Conservation (phyloP, 2,797 vertebrate genomes). For the Microtus obscurus region DNA sequence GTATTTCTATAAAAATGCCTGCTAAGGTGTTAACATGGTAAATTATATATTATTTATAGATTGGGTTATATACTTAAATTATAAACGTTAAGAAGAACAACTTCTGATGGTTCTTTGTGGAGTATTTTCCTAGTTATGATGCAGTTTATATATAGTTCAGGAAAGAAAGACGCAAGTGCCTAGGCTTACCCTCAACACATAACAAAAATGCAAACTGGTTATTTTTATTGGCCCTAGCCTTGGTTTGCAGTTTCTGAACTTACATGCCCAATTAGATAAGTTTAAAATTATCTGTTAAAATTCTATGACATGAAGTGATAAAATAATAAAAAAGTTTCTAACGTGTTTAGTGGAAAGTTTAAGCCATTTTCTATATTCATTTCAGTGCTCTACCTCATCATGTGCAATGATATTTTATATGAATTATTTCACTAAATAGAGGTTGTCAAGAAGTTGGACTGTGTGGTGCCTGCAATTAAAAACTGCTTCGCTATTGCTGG, state of each 20-base stretch:
- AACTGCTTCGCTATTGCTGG: slow-evolving; percentile 59
- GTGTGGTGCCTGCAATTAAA: slow-evolving; percentile 72
- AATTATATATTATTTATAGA: slow-evolving; percentile 21
- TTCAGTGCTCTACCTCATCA: not conserved
- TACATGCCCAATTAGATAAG: not conserved
- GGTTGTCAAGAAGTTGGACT: slow-evolving; percentile 49
- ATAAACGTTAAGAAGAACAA: slow-evolving; percentile 15
- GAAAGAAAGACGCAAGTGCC: slow-evolving; percentile 6
- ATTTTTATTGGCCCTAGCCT: slow-evolving; percentile 48
- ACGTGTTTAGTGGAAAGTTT: not conserved
- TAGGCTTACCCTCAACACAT: not conserved
- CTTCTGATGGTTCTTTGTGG: not conserved
- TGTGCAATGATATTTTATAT: slow-evolving; percentile 39
- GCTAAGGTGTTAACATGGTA: slow-evolving; percentile 34
- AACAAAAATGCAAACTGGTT: slow-evolving; percentile 27
- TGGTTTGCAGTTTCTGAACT: slow-evolving; percentile 7
- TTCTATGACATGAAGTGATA: slow-evolving; percentile 6
- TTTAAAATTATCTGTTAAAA: slow-evolving; percentile 42
- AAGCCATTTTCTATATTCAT: slow-evolving; percentile 18
- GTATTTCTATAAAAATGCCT: slow-evolving; percentile 54
- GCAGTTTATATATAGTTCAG: slow-evolving; percentile 20
- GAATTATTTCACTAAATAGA: slow-evolving; percentile 58
- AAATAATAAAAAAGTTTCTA: not conserved
- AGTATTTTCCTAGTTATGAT: slow-evolving; percentile 28
- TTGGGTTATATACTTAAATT: slow-evolving; percentile 9